Percentiles rank a stretch among this genome's conserved stretches.
phyloP scores from a whole-genome alignment of 2,888 invertebrate species.

The Drosophila pseudotakahashii region DNA sequence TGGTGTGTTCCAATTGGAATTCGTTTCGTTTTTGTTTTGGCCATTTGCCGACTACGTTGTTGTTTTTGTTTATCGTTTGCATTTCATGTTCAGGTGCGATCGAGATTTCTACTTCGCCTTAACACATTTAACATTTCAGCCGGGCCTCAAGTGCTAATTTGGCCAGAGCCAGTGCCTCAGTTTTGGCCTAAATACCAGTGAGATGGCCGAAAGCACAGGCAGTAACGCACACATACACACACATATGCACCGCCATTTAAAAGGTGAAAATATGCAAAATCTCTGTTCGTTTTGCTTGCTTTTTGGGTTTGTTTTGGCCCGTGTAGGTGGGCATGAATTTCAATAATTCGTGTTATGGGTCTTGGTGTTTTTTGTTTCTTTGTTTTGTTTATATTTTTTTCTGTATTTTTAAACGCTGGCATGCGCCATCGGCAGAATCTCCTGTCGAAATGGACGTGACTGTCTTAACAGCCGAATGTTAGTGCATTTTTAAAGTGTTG shows the following conservation, averaged over 20 bases:
- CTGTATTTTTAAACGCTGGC: constrained; percentile 6
- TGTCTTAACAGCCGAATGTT: not conserved
- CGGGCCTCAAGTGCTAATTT: constrained; percentile 40
- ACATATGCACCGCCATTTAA: constrained; percentile 9
- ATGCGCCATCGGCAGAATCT: constrained; percentile 1
- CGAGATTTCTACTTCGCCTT: constrained; percentile 67
- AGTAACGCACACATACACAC: not conserved
- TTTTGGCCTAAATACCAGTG: constrained; percentile 52
- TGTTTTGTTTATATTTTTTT: constrained; percentile 10
- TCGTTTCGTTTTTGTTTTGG: constrained; percentile 17
- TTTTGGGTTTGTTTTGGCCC: constrained; percentile 9
- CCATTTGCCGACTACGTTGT: not conserved
- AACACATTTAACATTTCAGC: constrained; percentile 59
- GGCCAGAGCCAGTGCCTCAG: constrained; percentile 8
- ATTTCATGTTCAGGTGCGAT: constrained; percentile 52
- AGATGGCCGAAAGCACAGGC: constrained; percentile 36
- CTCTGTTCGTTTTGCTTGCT: constrained; percentile 6
- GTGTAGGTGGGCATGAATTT: constrained; percentile 62
- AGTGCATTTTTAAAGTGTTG: not conserved
- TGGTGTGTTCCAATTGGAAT: constrained; percentile 9
- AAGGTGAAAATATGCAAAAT: constrained; percentile 66
- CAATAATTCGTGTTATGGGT: constrained; percentile 44
- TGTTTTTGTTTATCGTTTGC: constrained; percentile 11
- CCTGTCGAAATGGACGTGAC: constrained; percentile 13
- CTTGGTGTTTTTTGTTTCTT: constrained; percentile 10